Percentiles rank a stretch among this genome's conserved stretches.
These are phyloP conservation scores for Silurus glanis DNA, from an alignment of 2,113 vertebrate species.

Conservation along the genomic window DNA sequence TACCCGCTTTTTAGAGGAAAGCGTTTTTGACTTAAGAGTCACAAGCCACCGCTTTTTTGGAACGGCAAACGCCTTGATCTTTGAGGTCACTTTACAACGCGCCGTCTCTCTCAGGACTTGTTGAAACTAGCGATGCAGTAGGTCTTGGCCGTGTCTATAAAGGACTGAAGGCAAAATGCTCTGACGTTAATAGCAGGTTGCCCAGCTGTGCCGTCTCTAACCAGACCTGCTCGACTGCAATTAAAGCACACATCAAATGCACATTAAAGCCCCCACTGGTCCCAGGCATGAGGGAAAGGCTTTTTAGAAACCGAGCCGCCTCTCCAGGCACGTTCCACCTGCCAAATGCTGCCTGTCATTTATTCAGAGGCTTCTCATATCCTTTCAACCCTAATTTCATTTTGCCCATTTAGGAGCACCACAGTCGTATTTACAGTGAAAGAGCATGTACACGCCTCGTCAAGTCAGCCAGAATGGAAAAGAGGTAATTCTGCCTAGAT, in stretches of 20 bases:
- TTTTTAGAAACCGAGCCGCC: constrained; percentile 20
- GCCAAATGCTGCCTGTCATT: constrained; percentile 40
- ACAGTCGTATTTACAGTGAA: constrained; percentile 25
- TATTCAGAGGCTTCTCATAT: constrained; percentile 36
- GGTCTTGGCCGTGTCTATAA: constrained; percentile 46
- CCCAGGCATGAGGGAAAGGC: constrained; percentile 22
- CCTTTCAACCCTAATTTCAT: constrained; percentile 44
- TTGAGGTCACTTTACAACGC: constrained; percentile 42
- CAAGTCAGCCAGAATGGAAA: constrained; percentile 5
- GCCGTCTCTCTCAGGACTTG: constrained; percentile 25
- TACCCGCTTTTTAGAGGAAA: background rate
- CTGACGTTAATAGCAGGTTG: constrained; percentile 52
- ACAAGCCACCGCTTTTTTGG: constrained; percentile 15
- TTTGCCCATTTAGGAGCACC: constrained; percentile 38
- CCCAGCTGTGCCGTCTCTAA: constrained; percentile 49
- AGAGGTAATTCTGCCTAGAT: constrained; percentile 33
- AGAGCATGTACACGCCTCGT: constrained; percentile 13
- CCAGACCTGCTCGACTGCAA: constrained; percentile 49
- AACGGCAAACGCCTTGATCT: constrained; percentile 13
- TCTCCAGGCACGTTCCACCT: constrained; percentile 44
- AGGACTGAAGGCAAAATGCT: constrained; percentile 37
- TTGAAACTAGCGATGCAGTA: constrained; percentile 49
- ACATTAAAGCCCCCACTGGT: constrained; percentile 49
- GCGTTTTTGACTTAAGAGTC: background rate
- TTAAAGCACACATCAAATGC: constrained; percentile 59